Base-by-base conservation (phyloP, 2,113 vertebrate species). In the Anarrhichthys ocellatus region DNA sequence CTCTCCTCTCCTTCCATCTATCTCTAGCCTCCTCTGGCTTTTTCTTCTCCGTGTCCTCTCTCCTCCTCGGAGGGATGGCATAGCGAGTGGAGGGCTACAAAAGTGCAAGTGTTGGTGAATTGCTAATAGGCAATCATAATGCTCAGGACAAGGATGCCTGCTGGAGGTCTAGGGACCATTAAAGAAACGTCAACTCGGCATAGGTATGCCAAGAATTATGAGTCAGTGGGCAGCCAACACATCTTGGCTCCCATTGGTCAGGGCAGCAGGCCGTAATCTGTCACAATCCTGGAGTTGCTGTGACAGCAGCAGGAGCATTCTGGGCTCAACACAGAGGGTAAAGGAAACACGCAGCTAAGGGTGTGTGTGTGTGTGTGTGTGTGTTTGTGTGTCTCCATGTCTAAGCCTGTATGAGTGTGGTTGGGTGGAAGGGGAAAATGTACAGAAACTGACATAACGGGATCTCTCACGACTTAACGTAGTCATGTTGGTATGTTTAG, bases 51-150 rank as follows among this genome's bases (percentile, higher is more conserved):
- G 80, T 69, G 77, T 78, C 68, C 77, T 76, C 74, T 80, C 69
- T 71, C 72, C 86, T 81, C 82, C 50, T 63, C 13, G 58, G 76
- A 85, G 76, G 71, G 84, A 78, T 81, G 88, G 86, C 85, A 88
- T 32, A 54, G 79, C 58, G 67, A 78, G 88, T 67, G 48, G 46
- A 80, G 59, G 78, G 73, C 77, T 36, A 84, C 72, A 92, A 94
- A 95, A 94, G 82, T 94, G 94, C 94, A 94, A 94, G 91, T 94
- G 77, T 81, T 87, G 87, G 93, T 95, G 93, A 94, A 94, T 95
- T 94, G 89, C 92, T 96, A 95, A 95, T 94, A 94, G 93, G 93
- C 89, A 95, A 95, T 95, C 95, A 95, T 95, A 87, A 87, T 73
- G 80, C 84, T 88, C 86, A 90, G 90, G 91, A 94, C 89, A 92